Evolutionary conservation across 1,140 invertebrate species (phyloP).

Genomic region (Heliconius eleuchia): DNA sequence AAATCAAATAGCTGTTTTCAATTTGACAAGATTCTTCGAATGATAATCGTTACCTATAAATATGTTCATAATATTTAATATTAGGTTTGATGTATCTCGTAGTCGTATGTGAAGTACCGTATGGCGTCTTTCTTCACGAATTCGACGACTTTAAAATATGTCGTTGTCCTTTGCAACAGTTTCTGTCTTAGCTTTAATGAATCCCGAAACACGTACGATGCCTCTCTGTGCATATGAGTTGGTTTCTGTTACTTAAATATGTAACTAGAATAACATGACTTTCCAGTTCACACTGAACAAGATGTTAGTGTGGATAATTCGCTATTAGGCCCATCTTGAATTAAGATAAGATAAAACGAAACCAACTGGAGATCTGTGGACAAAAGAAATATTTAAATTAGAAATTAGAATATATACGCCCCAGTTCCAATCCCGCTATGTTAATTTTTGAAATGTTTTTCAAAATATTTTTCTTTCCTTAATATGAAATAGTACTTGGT

Average conservation of each 20-base stretch:
- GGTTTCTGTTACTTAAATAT: conserved; percentile 40
- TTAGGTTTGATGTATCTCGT: conserved; percentile 68
- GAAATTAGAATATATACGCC: background rate
- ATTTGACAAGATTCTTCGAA: conserved; percentile 75
- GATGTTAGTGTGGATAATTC: conserved; percentile 23
- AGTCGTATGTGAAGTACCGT: conserved; percentile 71
- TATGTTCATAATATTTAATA: conserved; percentile 75
- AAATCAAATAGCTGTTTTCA: conserved; percentile 61
- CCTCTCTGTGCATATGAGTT: conserved; percentile 73
- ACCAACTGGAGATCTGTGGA: conserved; percentile 13
- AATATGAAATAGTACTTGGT: no score
- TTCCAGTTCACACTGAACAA: conserved; percentile 11
- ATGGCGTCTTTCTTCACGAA: conserved; percentile 78
- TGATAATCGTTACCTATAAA: conserved; percentile 75
- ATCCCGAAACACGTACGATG: conserved; percentile 69
- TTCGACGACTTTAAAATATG: conserved; percentile 73
- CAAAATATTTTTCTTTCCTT: no score
- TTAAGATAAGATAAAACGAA: background rate
- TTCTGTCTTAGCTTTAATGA: conserved; percentile 72
- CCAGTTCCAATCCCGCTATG: no score
- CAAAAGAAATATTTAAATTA: conserved; percentile 8
- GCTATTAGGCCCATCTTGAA: conserved; percentile 29
- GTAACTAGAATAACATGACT: conserved; percentile 51
- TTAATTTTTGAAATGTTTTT: no score
- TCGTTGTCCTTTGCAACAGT: conserved; percentile 64